A percentile compares a stretch with the other conserved stretches of the same genome.
Evolutionary conservation across 2,797 vertebrate genomes (phyloP).

Genomic region (Lacerta viridis): DNA sequence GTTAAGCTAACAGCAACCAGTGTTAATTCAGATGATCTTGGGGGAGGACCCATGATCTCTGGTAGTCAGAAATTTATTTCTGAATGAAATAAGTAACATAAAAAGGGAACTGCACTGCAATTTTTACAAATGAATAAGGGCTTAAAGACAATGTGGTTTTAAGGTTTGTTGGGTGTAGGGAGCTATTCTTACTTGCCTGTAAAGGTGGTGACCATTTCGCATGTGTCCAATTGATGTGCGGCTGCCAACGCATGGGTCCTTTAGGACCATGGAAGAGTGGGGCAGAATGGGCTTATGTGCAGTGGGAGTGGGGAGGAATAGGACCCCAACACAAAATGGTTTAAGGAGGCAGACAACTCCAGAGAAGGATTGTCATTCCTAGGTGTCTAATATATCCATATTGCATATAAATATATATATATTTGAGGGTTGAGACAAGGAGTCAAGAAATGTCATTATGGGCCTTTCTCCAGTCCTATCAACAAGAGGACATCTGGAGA

Average conservation of each 20-base stretch:
- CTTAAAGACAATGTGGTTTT: background rate
- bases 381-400: background rate
- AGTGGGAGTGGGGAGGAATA: no score
- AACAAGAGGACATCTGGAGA: background rate
- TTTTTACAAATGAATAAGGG: background rate
- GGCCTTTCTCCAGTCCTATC: background rate
- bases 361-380: background rate
- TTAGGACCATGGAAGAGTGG: no score
- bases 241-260: no score
- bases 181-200: background rate
- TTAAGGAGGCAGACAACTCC: background rate
- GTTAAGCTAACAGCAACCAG: background rate
- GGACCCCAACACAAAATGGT: no score
- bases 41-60: background rate
- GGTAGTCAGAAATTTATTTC: background rate
- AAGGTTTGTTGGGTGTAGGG: background rate
- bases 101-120: background rate
- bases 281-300: no score
- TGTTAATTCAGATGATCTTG: background rate
- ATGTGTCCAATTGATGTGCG: no score
- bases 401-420: background rate
- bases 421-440: background rate
- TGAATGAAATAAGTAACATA: conserved; percentile 4
- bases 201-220: no score
- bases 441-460: background rate